Evolutionary conservation across 2,888 invertebrate genomes (phyloP), one percentile per base, ranked within the genome.

Genomic region (Tineola bisselliella): DNA sequence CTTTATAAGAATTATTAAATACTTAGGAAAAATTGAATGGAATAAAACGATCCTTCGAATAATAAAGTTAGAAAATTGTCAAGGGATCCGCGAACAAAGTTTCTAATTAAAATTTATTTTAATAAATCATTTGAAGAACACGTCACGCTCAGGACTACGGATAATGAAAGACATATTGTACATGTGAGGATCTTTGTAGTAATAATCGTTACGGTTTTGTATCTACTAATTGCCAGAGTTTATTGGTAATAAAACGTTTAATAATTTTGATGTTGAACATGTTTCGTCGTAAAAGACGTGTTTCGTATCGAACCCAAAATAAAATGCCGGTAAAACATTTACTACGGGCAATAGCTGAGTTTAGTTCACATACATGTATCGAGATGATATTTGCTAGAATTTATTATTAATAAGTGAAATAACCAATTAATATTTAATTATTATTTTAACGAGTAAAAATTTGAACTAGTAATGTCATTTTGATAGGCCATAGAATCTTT

Each of bases 221-320:
- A 3, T 15, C 48, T 48, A 48, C 15, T 48, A 48, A 48, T 48
- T 48, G 15, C 17, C 10, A 48, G 48, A 17, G 17, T 48, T 48
- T 48, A 48, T 48, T 48, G 48, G 48, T 48, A 48, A 48, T 48
- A 48, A 48, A 48, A 48, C 48, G 17, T 48, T 48, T 48, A 48
- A 48, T 48, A 48, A 48, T 17, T 48, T 48, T n/a, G 48, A 17
- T 15, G 48, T n/a, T 17, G 15, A 17, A 48, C 48, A 48, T 17
- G 48, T 48, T 48, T 48, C 17, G 48, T 48, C 48, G 15, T 48
- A 48, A 48, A 48, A 48, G 2, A 48, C 48, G 48, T 48, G 48
- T 48, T n/a, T 48, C 13, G n/a, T 48, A 17, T 13, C 48, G 48
- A 17, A 3, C 48, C 48, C 17, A 15, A 10, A 48, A 48, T 17